Evolutionary conservation across 2,888 invertebrate species (phyloP).

Genomic region (Oligia fasciuncula): DNA sequence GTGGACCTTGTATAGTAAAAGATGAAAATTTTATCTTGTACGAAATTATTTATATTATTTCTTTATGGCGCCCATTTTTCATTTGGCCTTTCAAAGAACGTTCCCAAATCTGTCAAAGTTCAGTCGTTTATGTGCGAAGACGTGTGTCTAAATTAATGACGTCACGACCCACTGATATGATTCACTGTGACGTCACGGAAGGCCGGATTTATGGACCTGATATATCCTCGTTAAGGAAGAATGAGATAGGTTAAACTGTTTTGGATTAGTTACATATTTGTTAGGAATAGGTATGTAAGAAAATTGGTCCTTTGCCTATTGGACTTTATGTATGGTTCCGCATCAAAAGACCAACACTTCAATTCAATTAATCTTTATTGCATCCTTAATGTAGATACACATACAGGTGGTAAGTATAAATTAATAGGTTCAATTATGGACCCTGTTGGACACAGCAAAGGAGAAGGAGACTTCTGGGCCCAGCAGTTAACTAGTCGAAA

Average conservation of each 20-base stretch:
- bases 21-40: conserved; percentile 58
- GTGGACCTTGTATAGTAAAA: conserved; percentile 55
- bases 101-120: conserved; percentile 74
- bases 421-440: no score
- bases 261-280: conserved; percentile 27
- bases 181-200: conserved; percentile 73
- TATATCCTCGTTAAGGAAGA: conserved; percentile 73
- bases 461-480: no score
- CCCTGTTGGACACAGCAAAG: no score
- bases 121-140: conserved; percentile 67
- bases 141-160: conserved; percentile 78
- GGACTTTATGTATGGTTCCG: neutral
- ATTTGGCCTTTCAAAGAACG: conserved; percentile 67
- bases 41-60: conserved; percentile 63
- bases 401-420: no score
- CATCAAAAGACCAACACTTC: neutral
- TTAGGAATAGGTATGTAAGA: neutral
- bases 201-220: conserved; percentile 70
- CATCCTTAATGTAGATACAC: no score
- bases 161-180: conserved; percentile 78
- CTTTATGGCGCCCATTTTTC: conserved; percentile 65
- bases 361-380: no score
- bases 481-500: no score
- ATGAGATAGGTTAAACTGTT: conserved; percentile 38
- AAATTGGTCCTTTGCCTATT: neutral